phyloP scores from a whole-genome alignment of 2,888 invertebrate genomes.

The Hoplodrina ambigua region DNA sequence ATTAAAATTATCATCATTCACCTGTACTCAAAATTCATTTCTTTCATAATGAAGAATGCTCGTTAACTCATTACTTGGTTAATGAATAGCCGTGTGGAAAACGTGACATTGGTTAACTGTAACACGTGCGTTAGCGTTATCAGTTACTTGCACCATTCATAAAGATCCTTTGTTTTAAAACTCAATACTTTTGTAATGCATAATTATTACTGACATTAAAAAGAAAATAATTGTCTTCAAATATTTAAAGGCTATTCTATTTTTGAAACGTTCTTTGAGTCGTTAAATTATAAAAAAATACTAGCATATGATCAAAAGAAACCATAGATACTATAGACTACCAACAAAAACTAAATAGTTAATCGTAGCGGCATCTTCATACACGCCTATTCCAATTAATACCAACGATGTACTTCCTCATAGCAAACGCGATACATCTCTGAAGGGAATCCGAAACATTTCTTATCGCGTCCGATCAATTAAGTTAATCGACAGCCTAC shows the following conservation, averaged over 20 bases:
- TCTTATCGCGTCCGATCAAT: constrained; percentile 81
- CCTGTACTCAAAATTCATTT: constrained; percentile 3
- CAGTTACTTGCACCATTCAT: constrained; percentile 50
- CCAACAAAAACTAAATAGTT: constrained; percentile 27
- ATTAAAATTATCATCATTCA: constrained; percentile 7
- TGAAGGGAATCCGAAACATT: constrained; percentile 67
- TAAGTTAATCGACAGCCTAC: constrained; percentile 83
- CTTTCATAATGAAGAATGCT: constrained; percentile 10
- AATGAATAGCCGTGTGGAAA: constrained; percentile 23
- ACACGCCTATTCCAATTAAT: constrained; percentile 43
- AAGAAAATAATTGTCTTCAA: constrained; percentile 1
- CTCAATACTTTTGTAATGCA: constrained; percentile 42
- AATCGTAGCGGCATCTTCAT: constrained; percentile 29
- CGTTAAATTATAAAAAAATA: background rate
- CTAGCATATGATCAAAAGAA: background rate
- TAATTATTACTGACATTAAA: constrained; percentile 23
- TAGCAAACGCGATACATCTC: constrained; percentile 48
- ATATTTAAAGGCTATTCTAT: background rate
- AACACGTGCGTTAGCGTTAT: constrained; percentile 63
- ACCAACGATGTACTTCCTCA: constrained; percentile 50
- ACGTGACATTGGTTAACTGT: constrained; percentile 55
- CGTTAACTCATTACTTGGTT: constrained; percentile 21
- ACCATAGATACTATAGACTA: background rate
- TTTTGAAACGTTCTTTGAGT: background rate
- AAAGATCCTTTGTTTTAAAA: constrained; percentile 55